Evolutionary conservation across 1,140 invertebrate species (phyloP), one percentile per base, ranked within the genome.

Genomic region (Drosophila leontia): DNA sequence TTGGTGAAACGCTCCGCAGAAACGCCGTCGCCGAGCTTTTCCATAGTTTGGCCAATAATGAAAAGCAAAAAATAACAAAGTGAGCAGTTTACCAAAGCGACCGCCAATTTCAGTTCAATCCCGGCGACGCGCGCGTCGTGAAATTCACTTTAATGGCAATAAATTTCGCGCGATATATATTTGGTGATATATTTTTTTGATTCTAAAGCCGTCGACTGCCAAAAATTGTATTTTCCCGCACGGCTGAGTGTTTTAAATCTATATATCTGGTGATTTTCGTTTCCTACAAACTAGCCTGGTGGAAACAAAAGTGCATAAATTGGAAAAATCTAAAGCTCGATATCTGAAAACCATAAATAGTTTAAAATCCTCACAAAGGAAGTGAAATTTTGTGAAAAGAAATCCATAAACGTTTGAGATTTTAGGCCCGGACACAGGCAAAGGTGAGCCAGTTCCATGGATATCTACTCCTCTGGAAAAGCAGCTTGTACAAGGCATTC

Each of bases 1-100:
- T 84, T 84, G 82, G 81, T 80, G 82, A 84, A 84, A 77, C 59
- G 65, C 37, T 77, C 62, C 62, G 53, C 42, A 44, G 55, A 55
- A 72, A 60, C 29, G 69, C 53, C 65, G 26, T 56, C 48, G 74
- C 7, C 41, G 45, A 84, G 82, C 81, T 84, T 84, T 84, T 69
- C 48, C 42, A 83, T 80, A 84, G 61, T 80, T 84, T 75, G 65
- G 69, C 58, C 67, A 77, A 84, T 67, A 80, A 50, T 71, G 64
- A 64, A 80, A 58, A 65, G 67, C 55, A 71, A 61, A 68, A 71
- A 84, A 77, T 53, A 77, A 78, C 69, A 72, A 72, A 72, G 67
- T 59, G 65, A 84, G 39, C 77, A 63, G 74, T 71, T 42, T 61
- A 55, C 60, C 56, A 68, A 61, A 77, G 56, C 75, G 57, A 77